A percentile compares a stretch with the other conserved stretches of the same genome.
phyloP scores from a whole-genome alignment of 2,888 invertebrate species.

The Zaprionus lineosus region DNA sequence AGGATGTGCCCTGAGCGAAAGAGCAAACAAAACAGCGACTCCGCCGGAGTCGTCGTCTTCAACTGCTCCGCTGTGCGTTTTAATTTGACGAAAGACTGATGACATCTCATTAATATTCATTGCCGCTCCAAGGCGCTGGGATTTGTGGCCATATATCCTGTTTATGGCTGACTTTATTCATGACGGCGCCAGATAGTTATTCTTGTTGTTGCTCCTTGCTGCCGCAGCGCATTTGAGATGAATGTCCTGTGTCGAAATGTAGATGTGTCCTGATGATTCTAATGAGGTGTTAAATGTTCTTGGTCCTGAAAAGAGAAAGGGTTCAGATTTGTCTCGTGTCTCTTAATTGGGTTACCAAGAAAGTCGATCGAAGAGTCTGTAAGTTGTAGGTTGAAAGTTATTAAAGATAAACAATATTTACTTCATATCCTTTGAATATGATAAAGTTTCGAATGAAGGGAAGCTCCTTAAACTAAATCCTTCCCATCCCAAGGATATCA shows the following conservation, averaged over 20 bases:
- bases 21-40: conserved; percentile 25
- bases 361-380: not conserved
- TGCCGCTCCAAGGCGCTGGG: conserved; percentile 73
- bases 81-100: conserved; percentile 83
- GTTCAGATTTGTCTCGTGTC: not conserved
- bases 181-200: conserved; percentile 49
- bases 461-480: too few relatives aligned
- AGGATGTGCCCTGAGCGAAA: too few relatives aligned
- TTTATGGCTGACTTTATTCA: conserved; percentile 66
- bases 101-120: conserved; percentile 83
- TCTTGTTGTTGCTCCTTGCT: conserved; percentile 12
- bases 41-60: conserved; percentile 1
- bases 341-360: too few relatives aligned
- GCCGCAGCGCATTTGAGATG: conserved; percentile 1
- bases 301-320: not conserved
- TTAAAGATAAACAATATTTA: too few relatives aligned
- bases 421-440: too few relatives aligned
- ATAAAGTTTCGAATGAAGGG: too few relatives aligned
- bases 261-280: conserved; percentile 45
- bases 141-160: conserved; percentile 72
- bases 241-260: conserved; percentile 18
- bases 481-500: too few relatives aligned
- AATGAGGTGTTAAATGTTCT: conserved; percentile 66
- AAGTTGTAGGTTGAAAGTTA: too few relatives aligned
- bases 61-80: conserved; percentile 67